Base-by-base conservation (phyloP, 2,797 vertebrate genomes). In the Adrianichthys oophorus region DNA sequence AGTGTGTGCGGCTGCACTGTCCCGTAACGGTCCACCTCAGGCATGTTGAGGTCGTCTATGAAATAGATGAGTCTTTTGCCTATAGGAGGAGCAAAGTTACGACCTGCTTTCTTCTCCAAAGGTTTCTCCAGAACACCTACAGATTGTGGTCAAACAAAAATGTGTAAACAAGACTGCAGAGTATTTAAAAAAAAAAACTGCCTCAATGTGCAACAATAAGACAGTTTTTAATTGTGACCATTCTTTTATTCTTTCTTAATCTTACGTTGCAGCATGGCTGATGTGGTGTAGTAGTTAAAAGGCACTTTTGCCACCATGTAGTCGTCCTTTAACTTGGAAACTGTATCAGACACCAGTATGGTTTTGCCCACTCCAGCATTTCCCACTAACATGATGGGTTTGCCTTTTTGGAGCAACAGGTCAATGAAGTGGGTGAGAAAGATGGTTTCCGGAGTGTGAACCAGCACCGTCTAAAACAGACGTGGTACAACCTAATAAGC, bases 1-100 rank as follows among this genome's bases (percentile, higher is more conserved):
- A 94, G 80, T 1, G 89, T 91, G 79, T 92, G 91, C 2, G 93
- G 92, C 67, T 94, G 93, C 48, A 94, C 89, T 2, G 93, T 94
- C 54, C 91, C 91, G 50, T 88, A 92, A 32, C 78, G 69, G 52
- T 93, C 93, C 70, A 93, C 91, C 81, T 93, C 90, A 17, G 91
- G 87, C 92, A 94, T 92, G 89, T 93, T 92, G 61, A 94, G 83
- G 85, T 93, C 90, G 53, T 94, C 90, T 78, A 91, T 87, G 66
- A 95, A 95, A 90, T 94, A 91, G 66, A 94, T 93, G 55, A 93
- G 89, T 54, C 80, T 93, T 84, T 93, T 94, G 29, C 82, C 85
- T 0, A 86, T 90, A 7, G 91, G 91, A 53, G 91, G 90, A 77
- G 82, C 83, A 56, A 90, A 92, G 87, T 93, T 94, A 70, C 91